A percentile compares a stretch with the other conserved stretches of the same genome.
These are phyloP conservation scores for Agraylea sexmaculata DNA, from an alignment of 1,140 invertebrate species.

Conservation along the genomic window DNA sequence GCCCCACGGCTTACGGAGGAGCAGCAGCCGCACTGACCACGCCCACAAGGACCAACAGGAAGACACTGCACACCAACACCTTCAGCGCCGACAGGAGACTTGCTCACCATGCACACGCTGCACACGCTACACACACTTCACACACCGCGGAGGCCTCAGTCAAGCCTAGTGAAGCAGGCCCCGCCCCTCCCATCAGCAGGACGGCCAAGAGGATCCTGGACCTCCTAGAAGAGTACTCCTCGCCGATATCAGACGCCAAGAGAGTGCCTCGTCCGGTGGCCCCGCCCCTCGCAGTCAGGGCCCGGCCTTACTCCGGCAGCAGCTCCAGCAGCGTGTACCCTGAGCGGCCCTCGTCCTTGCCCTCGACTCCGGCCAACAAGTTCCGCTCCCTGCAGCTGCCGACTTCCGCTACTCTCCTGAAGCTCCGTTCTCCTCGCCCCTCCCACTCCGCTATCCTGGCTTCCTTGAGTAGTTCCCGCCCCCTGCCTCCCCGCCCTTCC, in stretches of 20 bases:
- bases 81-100: too few species aligned
- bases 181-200: conserved; percentile 25
- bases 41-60: too few species aligned
- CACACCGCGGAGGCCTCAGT: too few species aligned
- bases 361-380: too few species aligned
- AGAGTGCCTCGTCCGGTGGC: conserved; percentile 44
- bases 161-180: conserved; percentile 6
- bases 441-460: conserved; percentile 14
- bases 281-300: too few species aligned
- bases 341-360: too few species aligned
- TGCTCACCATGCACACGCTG: too few species aligned
- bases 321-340: conserved; percentile 11
- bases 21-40: conserved; percentile 9
- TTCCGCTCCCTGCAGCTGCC: too few species aligned
- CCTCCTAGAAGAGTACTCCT: conserved; percentile 59
- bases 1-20: conserved; percentile 16
- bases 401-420: conserved; percentile 16
- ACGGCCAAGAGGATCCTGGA: conserved; percentile 58
- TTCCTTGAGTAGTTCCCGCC: conserved; percentile 13
- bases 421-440: conserved; percentile 8
- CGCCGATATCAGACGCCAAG: conserved; percentile 57
- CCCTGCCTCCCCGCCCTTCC: conserved; percentile 4
- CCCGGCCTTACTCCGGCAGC: too few species aligned
- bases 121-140: too few species aligned
- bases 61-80: too few species aligned